phyloP scores from a whole-genome alignment of 2,113 vertebrate genomes.

The Melanotaenia duboulayi region DNA sequence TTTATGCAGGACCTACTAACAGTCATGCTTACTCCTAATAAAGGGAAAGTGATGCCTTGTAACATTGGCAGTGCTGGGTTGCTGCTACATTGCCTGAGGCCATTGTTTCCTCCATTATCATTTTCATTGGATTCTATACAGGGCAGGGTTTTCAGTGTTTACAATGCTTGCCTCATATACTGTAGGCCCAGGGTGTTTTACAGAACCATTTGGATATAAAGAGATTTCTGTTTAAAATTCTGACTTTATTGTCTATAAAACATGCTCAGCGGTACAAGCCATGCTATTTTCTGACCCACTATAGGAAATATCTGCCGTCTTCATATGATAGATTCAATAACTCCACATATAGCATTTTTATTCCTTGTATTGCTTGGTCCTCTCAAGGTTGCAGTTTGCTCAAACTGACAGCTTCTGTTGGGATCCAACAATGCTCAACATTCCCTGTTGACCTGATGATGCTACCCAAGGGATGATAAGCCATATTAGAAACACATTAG shows the following conservation, averaged over 20 bases:
- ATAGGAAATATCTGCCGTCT: constrained; percentile 29
- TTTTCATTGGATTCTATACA: constrained; percentile 82
- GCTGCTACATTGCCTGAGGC: constrained; percentile 75
- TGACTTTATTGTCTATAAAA: constrained; percentile 68
- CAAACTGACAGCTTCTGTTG: constrained; percentile 69
- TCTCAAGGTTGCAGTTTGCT: constrained; percentile 58
- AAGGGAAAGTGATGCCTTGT: constrained; percentile 83
- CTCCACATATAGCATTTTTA: background rate
- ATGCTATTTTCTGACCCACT: constrained; percentile 14
- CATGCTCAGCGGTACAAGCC: constrained; percentile 20
- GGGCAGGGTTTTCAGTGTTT: constrained; percentile 69
- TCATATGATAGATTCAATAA: background rate
- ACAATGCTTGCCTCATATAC: constrained; percentile 72
- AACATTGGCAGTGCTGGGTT: constrained; percentile 72
- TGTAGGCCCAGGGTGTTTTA: constrained; percentile 66
- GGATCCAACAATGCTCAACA: constrained; percentile 61
- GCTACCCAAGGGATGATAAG: constrained; percentile 57
- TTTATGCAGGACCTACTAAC: constrained; percentile 93
- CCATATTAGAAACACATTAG: constrained; percentile 40
- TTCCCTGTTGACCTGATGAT: constrained; percentile 58
- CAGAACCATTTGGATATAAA: constrained; percentile 56
- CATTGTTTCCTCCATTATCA: constrained; percentile 81
- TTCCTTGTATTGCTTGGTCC: constrained; percentile 35
- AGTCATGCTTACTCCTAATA: constrained; percentile 88
- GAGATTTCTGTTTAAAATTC: constrained; percentile 53